Evolutionary conservation across 2,797 vertebrate species (phyloP).

Genomic region (Poeciliopsis infans): DNA sequence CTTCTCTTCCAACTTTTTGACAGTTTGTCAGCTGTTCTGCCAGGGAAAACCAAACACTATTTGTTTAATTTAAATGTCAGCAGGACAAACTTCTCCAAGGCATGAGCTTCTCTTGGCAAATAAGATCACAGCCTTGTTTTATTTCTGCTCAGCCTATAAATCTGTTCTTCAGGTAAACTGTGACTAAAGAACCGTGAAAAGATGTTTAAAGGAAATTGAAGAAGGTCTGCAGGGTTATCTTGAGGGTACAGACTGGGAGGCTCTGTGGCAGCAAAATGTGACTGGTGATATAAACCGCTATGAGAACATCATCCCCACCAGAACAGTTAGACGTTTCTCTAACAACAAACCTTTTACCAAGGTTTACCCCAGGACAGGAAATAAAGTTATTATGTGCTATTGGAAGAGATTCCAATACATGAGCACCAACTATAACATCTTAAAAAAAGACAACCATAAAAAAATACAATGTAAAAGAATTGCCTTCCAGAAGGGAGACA

Average conservation of each 20-base stretch:
- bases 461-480: not conserved
- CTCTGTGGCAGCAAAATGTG: not conserved
- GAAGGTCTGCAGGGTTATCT: not conserved
- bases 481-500: not conserved
- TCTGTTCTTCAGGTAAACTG: not conserved
- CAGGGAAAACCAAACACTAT: not conserved
- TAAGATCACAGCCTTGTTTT: not conserved
- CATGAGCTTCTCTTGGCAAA: not conserved
- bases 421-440: no score
- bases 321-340: not conserved
- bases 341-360: not conserved
- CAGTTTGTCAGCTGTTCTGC: not conserved
- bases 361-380: no score
- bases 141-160: not conserved
- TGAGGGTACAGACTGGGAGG: not conserved
- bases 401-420: no score
- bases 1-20: no score
- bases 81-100: not conserved
- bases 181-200: not conserved
- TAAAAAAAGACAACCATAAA: no score
- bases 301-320: not conserved
- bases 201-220: not conserved
- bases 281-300: not conserved
- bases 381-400: no score
- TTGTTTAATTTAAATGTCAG: not conserved